Evolutionary conservation across 2,113 vertebrate species (phyloP), one percentile per base, ranked within the genome.

Genomic region (Kryptolebias marmoratus): DNA sequence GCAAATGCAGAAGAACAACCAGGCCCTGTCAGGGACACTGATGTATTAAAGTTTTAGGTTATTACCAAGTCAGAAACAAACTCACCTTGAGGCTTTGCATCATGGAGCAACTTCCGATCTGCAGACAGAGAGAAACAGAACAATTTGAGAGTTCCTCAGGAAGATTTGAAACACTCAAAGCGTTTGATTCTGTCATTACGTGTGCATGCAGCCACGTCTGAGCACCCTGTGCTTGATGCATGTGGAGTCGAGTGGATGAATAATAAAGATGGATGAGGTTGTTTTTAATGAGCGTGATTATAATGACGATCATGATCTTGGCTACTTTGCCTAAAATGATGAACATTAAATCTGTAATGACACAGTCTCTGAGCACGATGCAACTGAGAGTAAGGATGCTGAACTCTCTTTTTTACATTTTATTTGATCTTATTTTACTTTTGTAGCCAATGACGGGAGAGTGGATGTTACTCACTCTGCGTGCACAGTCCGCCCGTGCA

Each of bases 401-500:
- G 12, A 63, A 60, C 49, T 68, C 11, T 58, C 16, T 45, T 47
- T 68, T 59, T 52, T 62, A 13, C 13, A 30, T 13, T 28, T 55
- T 12, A 5, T 22, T 22, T 22, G 22, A 5, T n/a, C 11, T 59
- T 36, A 48, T 67, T 63, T 47, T 13, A 36, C 16, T 1, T 68
- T 59, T 32, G 28, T 36, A 44, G 47, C 16, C 32, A 4, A 36
- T 36, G 32, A 36, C 7, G 32, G 32, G 32, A 36, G 32, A 42
- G 54, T 6, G 16, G 66, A 22, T 32, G 73, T 55, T 14, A 81
- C 92, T 87, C 93, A 98, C 97, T 96, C 93, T 97, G 95, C 59
- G 96, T 94, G 90, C 97, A 98, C 0, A 97, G 94, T n/a, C 96
- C 97, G n/a, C 97, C 96, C 0, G 97, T 98, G 93, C 97, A 98